Conservation (phyloP, 2,113 vertebrate genomes). For the Leptobrachium leishanense region DNA sequence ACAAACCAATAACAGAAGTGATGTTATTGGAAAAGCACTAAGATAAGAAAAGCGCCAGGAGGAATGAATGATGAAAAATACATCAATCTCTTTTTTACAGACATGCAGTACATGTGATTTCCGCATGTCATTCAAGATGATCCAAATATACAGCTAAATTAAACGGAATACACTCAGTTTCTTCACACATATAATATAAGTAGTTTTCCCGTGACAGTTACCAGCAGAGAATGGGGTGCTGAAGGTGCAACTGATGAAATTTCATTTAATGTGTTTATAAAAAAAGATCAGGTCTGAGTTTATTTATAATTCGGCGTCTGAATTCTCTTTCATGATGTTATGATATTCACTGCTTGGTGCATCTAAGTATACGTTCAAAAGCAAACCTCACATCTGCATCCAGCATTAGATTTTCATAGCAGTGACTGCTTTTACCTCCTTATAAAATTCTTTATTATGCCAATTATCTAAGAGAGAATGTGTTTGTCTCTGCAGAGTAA, state of each 20-base stretch:
- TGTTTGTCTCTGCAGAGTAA: conserved; percentile 24
- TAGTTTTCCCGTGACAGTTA: too few relatives aligned
- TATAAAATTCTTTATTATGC: conserved; percentile 47
- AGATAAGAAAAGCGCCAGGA: too few relatives aligned
- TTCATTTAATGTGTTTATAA: not conserved
- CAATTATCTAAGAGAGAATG: conserved; percentile 30
- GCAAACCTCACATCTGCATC: conserved; percentile 36
- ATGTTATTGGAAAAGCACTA: too few relatives aligned
- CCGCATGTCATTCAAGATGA: too few relatives aligned
- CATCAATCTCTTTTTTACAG: too few relatives aligned
- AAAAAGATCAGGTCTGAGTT: not conserved
- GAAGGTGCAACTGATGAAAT: conserved; percentile 8
- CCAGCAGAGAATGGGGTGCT: not conserved
- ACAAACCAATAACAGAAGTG: too few relatives aligned
- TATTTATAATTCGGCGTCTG: conserved; percentile 12
- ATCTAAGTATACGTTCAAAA: conserved; percentile 31
- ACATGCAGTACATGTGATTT: too few relatives aligned
- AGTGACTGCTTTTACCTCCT: conserved; percentile 38
- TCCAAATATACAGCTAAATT: too few relatives aligned
- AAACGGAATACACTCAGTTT: too few relatives aligned
- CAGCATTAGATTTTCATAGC: conserved; percentile 21
- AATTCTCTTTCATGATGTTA: conserved; percentile 22
- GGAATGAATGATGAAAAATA: too few relatives aligned
- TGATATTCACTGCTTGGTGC: conserved; percentile 28
- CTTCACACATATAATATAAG: too few relatives aligned